Evolutionary conservation across 2,113 vertebrate species (phyloP).

Genomic region (Campylomormyrus numenius): DNA sequence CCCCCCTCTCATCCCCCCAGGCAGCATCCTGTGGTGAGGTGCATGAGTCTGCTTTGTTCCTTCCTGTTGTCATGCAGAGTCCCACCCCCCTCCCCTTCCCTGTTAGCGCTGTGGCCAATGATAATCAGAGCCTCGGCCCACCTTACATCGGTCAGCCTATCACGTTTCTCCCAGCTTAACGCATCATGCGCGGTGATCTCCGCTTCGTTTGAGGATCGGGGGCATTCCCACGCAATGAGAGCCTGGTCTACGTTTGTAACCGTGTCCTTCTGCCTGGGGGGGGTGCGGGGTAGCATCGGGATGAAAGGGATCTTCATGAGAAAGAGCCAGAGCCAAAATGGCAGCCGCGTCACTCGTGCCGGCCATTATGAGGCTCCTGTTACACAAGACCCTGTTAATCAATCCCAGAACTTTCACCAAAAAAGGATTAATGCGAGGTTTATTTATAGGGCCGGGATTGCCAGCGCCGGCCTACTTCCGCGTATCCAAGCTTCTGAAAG

Average conservation of each 20-base stretch:
- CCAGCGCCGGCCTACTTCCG: not conserved
- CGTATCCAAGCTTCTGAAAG: not conserved
- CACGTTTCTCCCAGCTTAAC: not conserved
- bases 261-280: not conserved
- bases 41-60: conserved; percentile 6
- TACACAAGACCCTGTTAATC: not conserved
- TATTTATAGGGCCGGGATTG: not conserved
- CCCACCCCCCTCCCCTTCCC: not conserved
- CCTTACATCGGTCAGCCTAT: not conserved
- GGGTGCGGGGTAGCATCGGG: not conserved
- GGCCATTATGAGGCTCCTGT: not conserved
- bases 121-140: not conserved
- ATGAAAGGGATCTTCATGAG: not conserved
- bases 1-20: not conserved
- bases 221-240: not conserved
- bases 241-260: not conserved
- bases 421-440: not conserved
- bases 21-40: conserved; percentile 2
- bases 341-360: not conserved
- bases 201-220: not conserved
- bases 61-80: not conserved
- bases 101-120: not conserved
- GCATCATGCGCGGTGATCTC: not conserved
- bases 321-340: conserved; percentile 7
- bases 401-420: not conserved